Evolutionary conservation across 2,888 invertebrate species (phyloP), one percentile per base, ranked within the genome.

Genomic region (Eledone cirrhosa): DNA sequence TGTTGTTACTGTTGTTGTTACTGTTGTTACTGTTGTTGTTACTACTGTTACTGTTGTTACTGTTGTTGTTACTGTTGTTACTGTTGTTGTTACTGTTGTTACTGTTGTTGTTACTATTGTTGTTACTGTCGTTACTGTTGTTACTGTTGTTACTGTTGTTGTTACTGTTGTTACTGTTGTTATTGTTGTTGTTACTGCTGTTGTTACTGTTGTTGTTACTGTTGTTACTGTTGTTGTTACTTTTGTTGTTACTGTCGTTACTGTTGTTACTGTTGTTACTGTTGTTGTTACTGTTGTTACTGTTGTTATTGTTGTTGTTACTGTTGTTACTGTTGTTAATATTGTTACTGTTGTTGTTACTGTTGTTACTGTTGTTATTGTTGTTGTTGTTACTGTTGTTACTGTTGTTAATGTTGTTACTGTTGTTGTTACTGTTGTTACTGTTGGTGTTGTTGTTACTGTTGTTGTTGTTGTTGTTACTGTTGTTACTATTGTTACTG

Each of bases 111-210:
- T 14, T n/a, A 78, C 11, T 77, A 78, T 24, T 78, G 29, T 79
- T 79, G 59, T 79, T 79, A 29, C 79, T 79, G 33, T 79, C 80
- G 29, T 79, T 80, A 59, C 78, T 79, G 29, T 79, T 79, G 53
- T 79, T 80, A 48, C 79, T 79, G 33, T 79, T 79, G 53, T 79
- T 80, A 80, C 79, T 79, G 79, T 79, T 79, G 48, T 79, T 79
- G 59, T 53, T 79, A 33, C 79, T 79, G 79, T 33, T 79, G 48
- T 79, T 79, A 53, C 48, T 75, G 19, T 33, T 78, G 22, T 16
- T 78, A 76, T 33, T 78, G 14, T 33, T 77, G 53, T 16, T 78
- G 76, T 33, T 77, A 29, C 72, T 78, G 53, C 31, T 77, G 19
- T 13, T 78, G 59, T n/a, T 59, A n/a, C 59, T 59, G n/a, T n/a